A percentile compares a stretch with the other conserved stretches of the same genome.
phyloP scores from a whole-genome alignment of 1,140 invertebrate genomes.

The Hestina assimilis region DNA sequence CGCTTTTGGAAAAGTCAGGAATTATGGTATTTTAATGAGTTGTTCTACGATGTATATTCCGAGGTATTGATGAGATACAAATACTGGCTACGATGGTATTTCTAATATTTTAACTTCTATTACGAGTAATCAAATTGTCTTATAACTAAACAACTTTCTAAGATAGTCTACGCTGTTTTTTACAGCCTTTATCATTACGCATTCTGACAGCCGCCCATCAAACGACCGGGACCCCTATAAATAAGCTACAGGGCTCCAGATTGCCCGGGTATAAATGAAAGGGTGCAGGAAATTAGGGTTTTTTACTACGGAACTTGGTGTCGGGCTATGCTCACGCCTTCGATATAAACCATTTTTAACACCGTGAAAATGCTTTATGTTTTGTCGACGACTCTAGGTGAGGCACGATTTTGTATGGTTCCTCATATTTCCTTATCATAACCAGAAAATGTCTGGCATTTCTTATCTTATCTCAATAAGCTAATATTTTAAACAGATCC shows the following conservation, averaged over 20 bases:
- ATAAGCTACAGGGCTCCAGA: conserved; percentile 72
- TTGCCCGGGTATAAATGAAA: conserved; percentile 75
- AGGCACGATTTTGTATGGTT: background rate
- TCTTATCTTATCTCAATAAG: too few relatives aligned
- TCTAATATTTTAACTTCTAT: too few relatives aligned
- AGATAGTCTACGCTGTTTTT: conserved; percentile 44
- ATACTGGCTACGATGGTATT: too few relatives aligned
- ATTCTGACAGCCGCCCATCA: conserved; percentile 70
- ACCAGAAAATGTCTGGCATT: too few relatives aligned
- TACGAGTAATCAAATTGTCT: too few relatives aligned
- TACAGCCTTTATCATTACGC: conserved; percentile 73
- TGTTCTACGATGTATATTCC: too few relatives aligned
- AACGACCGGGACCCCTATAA: conserved; percentile 68
- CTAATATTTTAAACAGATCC: too few relatives aligned
- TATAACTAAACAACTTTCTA: too few relatives aligned
- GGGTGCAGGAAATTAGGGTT: conserved; percentile 75
- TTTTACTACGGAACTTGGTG: conserved; percentile 64
- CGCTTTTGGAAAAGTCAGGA: too few relatives aligned
- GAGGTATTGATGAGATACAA: too few relatives aligned
- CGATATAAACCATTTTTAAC: conserved; percentile 72
- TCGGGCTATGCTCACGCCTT: conserved; percentile 33
- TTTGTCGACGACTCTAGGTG: background rate
- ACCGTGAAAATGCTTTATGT: conserved; percentile 45
- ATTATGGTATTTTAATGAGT: too few relatives aligned
- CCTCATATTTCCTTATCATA: too few relatives aligned